Evolutionary conservation across 2,113 vertebrate genomes (phyloP), one percentile per base, ranked within the genome.

Genomic region (Grantiella picta): DNA sequence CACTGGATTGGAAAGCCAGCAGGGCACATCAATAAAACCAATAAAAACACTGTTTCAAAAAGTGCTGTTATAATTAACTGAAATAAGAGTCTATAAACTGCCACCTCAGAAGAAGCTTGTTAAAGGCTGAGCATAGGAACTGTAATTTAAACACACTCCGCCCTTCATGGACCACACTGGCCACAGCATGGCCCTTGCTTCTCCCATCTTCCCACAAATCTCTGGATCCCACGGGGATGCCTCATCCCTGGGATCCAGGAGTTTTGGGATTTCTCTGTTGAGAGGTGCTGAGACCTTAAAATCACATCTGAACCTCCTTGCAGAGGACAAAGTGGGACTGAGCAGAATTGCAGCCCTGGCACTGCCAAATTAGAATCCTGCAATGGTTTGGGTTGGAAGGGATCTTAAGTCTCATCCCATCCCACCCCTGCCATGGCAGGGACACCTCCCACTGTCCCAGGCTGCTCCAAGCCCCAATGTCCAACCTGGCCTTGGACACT

Each of bases 261-360:
- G 25, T 47, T 75, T 22, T 2, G 4, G 75, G 33, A 53, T 15
- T 29, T 19, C 19, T 31, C 42, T 0, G 0, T 5, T 13, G n/a
- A 33, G 70, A 68, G 44, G 6, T 16, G 64, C 22, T 47, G 21
- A 47, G 19, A n/a, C 64, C 47, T 29, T n/a, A 57, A 25, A 63
- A 5, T 4, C 10, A 1, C 50, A 60, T 1, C 63, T 3, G 0
- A 65, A 35, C 0, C 24, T 33, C 25, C 10, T 15, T 0, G 0
- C 0, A 16, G 9, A 22, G n/a, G 19, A n/a, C 8, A 24, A 27
- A 18, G 16, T 0, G 25, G 36, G 36, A 44, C 15, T 12, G 1
- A 8, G n/a, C 0, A 7, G 12, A 28, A 31, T 16, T 19, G 12
- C 53, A 64, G 40, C 42, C 29, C 54, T 4, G 15, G 19, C 53